Evolutionary conservation across 2,797 vertebrate species (phyloP), one percentile per base, ranked within the genome.

Genomic region (Melanotaenia pygmaea): DNA sequence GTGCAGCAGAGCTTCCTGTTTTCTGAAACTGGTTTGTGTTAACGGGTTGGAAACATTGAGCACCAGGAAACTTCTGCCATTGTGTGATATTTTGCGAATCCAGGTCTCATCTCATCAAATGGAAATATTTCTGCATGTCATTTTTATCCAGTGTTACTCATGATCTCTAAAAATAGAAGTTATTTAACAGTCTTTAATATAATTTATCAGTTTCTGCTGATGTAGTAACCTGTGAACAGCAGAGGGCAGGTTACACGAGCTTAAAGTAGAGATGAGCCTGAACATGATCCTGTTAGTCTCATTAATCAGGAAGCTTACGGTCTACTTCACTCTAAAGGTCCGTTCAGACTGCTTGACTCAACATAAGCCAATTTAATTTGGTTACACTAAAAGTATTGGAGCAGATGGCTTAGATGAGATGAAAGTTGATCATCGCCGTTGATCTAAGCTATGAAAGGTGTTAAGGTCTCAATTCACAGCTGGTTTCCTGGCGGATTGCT

Each of bases 311-410:
- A 67, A 72, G 65, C 58, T 83, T 13, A 40, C 70, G 11, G 63
- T 56, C 57, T 81, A 79, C 83, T 87, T 87, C 67, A 57, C 82
- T 74, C 71, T 83, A 76, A 87, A 76, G 81, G 61, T 53, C 53
- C 54, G 34, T 30, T 35, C 38, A 13, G 35, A 47, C 37, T 28
- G 40, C 9, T 54, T 45, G 69, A 79, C 70, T 3, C 30, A 56
- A 76, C 66, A 47, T 65, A 64, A 89, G 61, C 82, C 69, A 79
- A 68, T 85, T 84, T 40, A 24, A 65, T 67, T 22, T 60, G 34
- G 26, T 35, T 43, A 34, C 76, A 38, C 72, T 32, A 38, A 7
- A 8, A 1, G 56, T 59, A 60, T 51, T 22, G 53, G 71, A 68
- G 70, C 79, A 63, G 60, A 43, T 60, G 71, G 34, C 45, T 45